Evolutionary conservation across 2,797 vertebrate genomes (phyloP), one percentile per base, ranked within the genome.

Genomic region (Centroberyx gerrardi): DNA sequence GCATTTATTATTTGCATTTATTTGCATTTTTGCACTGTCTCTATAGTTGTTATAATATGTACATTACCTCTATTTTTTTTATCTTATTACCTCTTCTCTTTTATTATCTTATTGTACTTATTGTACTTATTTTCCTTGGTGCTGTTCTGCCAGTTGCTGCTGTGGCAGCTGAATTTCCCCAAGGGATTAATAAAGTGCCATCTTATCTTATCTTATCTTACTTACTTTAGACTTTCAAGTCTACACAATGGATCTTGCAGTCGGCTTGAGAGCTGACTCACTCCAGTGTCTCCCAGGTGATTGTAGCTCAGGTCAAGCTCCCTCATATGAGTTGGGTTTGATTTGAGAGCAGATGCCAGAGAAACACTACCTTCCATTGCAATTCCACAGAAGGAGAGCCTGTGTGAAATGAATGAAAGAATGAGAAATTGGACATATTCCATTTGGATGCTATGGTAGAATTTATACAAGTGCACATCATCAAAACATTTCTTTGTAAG

Each of bases 271-370:
- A 48, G 44, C 44, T 17, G 44, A 13, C 15, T 48, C 44, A 48
- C 44, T 48, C 44, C 44, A 48, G 4, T 4, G 4, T 48, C 53
- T 56, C 27, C 52, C 29, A 28, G 53, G 40, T 68, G 27, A 29
- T 68, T 68, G 53, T 68, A 68, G 27, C 65, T 44, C 53, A 68
- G 40, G 18, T 68, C 65, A 38, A 68, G 53, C 40, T 68, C 65
- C 28, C 12, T 42, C 65, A 68, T 5, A 4, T 14, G 8, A 2
- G 27, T 40, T 36, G 22, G 40, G 15, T 56, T 68, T 36, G 38
- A 28, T 14, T 44, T n/a, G 22, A 68, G 53, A 28, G 53, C 65
- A 6, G 65, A 29, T 28, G 22, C 65, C 65, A 68, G 52, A n/a
- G 17, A 68, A 17, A 28, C 22, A 46, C 65, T 46, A 14, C 65